Evolutionary conservation across 2,113 vertebrate genomes (phyloP), one percentile per base, ranked within the genome.

Genomic region (Miniopterus natalensis): DNA sequence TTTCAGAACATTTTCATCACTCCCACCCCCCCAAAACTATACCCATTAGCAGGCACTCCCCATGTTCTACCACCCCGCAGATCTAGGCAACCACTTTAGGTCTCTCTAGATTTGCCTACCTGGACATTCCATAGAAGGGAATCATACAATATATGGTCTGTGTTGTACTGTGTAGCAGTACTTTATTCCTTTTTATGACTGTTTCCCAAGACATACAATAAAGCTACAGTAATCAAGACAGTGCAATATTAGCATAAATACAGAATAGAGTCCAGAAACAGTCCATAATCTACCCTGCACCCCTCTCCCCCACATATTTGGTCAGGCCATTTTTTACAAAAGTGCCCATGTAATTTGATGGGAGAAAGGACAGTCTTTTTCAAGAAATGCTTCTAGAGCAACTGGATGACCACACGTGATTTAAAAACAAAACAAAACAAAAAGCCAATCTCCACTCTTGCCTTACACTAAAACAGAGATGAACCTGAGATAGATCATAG

Each of bases 1-100:
- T 73, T 93, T 93, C n/a, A 85, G 77, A 91, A 75, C 66, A 84
- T 80, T 74, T 80, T 51, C 42, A 49, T 73, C 40, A 79, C 17
- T 45, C 20, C 2, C 6, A 17, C 31, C 0, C 18, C 29, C 55
- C 0, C 0, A 1, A n/a, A 31, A 61, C 53, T 20, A 73, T 5
- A 66, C 17, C 59, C 25, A 29, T 74, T 25, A 61, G 42, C 21
- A 87, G 61, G 47, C 20, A 85, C 73, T 61, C 40, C 31, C 49
- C 6, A 49, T 66, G 70, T 65, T 36, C 40, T 68, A 27, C 61
- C n/a, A 88, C 45, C 0, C 57, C 53, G 31, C 21, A 77, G 51
- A 42, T 8, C 27, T 53, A 74, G 23, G 71, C 29, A 84, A 74
- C n/a, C 23, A 74, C 14, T 84, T n/a, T 63, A 49, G 77, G 21